A percentile compares a stretch with the other conserved stretches of the same genome.
Conservation (phyloP, 2,113 vertebrate species). For the Neodontobutis hainanensis region DNA sequence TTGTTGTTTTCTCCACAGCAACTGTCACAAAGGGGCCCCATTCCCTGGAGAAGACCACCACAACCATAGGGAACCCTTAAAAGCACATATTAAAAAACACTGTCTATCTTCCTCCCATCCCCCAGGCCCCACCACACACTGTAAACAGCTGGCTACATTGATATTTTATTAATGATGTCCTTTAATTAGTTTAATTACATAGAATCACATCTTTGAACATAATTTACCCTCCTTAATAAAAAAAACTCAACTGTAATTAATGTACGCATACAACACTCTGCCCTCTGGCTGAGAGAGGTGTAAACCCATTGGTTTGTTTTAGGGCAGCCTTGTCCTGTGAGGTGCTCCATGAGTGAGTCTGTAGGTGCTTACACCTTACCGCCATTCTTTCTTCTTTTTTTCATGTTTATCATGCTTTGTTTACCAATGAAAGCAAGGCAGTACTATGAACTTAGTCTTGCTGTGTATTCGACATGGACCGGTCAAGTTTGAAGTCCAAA, state of each 20-base stretch:
- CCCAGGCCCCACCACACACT: constrained; percentile 68
- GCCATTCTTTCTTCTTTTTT: constrained; percentile 47
- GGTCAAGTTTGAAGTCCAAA: constrained; percentile 42
- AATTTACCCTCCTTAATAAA: constrained; percentile 76
- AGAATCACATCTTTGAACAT: constrained; percentile 78
- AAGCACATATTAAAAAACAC: constrained; percentile 80
- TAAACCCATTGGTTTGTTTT: constrained; percentile 58
- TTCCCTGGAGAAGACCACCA: constrained; percentile 62
- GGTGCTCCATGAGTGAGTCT: constrained; percentile 52
- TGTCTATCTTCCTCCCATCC: constrained; percentile 65
- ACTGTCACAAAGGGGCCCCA: constrained; percentile 50
- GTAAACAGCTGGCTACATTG: constrained; percentile 81
- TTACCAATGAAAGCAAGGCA: constrained; percentile 68
- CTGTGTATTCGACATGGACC: constrained; percentile 59
- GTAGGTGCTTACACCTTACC: constrained; percentile 45
- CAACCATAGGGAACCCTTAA: constrained; percentile 75
- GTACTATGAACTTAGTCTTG: constrained; percentile 59
- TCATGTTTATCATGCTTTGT: constrained; percentile 69
- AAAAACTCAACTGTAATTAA: constrained; percentile 69
- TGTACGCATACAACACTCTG: constrained; percentile 67
- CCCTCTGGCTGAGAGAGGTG: constrained; percentile 67
- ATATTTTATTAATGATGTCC: constrained; percentile 86
- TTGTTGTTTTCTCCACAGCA: constrained; percentile 66
- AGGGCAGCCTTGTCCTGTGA: constrained; percentile 34
- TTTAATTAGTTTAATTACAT: constrained; percentile 86